A percentile compares a stretch with the other conserved stretches of the same genome.
Conservation (phyloP, 2,113 vertebrate species). For the Lepus americanus region DNA sequence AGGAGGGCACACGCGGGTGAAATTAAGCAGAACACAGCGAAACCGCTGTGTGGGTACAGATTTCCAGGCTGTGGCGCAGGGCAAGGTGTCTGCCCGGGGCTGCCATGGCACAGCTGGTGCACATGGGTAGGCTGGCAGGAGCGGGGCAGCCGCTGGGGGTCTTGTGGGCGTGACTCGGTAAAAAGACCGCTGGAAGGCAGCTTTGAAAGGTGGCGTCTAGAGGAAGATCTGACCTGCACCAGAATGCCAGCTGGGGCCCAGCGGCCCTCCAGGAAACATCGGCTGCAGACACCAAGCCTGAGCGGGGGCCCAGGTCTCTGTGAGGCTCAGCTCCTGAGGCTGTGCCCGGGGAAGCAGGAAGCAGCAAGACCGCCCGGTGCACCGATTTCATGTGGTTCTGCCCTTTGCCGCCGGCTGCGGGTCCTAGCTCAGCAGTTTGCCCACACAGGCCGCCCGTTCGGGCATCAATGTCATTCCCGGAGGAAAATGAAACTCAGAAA, state of each 20-base stretch:
- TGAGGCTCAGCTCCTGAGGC: conserved; percentile 87
- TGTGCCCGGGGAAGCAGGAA: conserved; percentile 81
- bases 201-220: conserved; percentile 57
- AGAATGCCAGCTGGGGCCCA: conserved; percentile 72
- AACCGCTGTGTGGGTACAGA: too few species aligned
- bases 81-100: too few species aligned
- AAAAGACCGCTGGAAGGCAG: too few species aligned
- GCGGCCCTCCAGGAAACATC: conserved; percentile 86
- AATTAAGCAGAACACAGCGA: too few species aligned
- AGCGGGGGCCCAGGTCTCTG: conserved; percentile 87
- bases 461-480: not conserved
- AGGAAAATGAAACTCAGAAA: not conserved
- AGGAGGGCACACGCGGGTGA: conserved; percentile 50
- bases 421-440: too few species aligned
- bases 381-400: too few species aligned
- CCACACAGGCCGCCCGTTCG: not conserved
- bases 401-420: too few species aligned
- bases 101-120: too few species aligned
- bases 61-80: too few species aligned
- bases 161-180: too few species aligned
- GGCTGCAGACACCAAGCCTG: conserved; percentile 82
- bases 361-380: conserved; percentile 80
- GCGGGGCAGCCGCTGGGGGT: too few species aligned
- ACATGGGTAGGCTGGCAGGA: too few species aligned
- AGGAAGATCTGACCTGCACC: conserved; percentile 80